Evolutionary conservation across 2,888 invertebrate species (phyloP), one percentile per base, ranked within the genome.

Genomic region (Eupithecia tripunctaria): DNA sequence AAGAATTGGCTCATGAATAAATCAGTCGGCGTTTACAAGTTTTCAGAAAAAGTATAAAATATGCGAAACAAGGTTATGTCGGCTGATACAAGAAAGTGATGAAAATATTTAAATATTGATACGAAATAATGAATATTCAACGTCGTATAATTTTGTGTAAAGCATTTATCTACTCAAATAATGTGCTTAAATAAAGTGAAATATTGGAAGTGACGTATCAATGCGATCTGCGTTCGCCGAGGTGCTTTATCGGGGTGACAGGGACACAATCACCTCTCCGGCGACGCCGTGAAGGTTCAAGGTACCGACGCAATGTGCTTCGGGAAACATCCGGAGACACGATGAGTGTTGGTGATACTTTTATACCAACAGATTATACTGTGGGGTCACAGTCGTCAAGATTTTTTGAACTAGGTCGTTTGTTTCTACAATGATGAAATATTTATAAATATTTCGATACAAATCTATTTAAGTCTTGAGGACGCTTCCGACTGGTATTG

Each of bases 1-100:
- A 63, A 71, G 77, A 74, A 77, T 72, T 75, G 73, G 59, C 15
- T 77, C 70, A 79, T 77, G 76, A 77, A 79, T 79, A 77, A 77
- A 74, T 66, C 73, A 64, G 32, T 15, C 36, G 27, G 70, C 65
- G 67, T 70, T 73, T 59, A 21, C 25, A 66, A 69, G 51, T 63
- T 73, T 27, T 59, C 43, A 43, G n/a, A 14, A 41, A 68, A 68
- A 51, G 41, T 47, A 47, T 47, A 21, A 64, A 70, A 51, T 60
- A 63, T 69, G 62, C 32, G 36, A n/a, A 63, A 63, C 29, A 36
- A 63, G 32, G 63, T 63, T 36, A 63, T 29, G 63, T 27, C 60
- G 60, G 27, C 29, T 29, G 8, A 60, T 27, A 29, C 56, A 12
- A 25, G 56, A 56, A 56, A 25, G 14, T 12, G 12, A 56, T 56